Base-by-base conservation (phyloP, 2,888 invertebrate species). In the Lochmaea crataegi region DNA sequence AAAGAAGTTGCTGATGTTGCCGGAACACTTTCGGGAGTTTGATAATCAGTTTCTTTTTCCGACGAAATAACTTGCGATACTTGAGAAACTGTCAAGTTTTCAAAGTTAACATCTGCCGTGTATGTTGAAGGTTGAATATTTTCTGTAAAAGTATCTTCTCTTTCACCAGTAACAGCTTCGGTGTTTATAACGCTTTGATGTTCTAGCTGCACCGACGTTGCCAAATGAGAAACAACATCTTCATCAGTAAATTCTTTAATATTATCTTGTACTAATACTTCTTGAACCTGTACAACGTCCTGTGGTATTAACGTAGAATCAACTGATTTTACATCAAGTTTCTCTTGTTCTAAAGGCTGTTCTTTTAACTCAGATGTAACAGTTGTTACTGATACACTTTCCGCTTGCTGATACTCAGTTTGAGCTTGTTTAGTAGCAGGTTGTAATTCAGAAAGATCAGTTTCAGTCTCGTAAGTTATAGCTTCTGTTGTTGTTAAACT, bases 401-500 rank as follows among this genome's bases (percentile, higher is more conserved):
- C 88, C 57, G 88, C 88, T 81, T 90, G 88, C 78, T 88, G 88
- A 61, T 89, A 86, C 75, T 90, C 89, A 18, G 88, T 81, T 12
- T 81, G 84, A 32, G 91, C 89, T 66, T 83, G 87, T 80, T 87
- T 88, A 18, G 84, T 77, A 60, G 88, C 87, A 18, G 90, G 90
- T 73, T 82, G 80, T n/a, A 76, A 75, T 73, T 87, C 81, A 45
- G 81, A 78, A 70, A 90, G 86, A 56, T 82, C 79, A 51, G 87
- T 85, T 86, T 93, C 93, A 77, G 88, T 89, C 85, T 93, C 93
- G 56, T 89, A 88, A 6, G 87, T 82, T 32, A 90, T 76, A 65
- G 89, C 87, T 86, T 92, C 91, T 74, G 88, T 89, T 76, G 87
- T 89, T 78, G 90, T 87, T 56, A 92, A 87, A 73, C 89, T 90